These are phyloP conservation scores for Teleogryllus occipitalis DNA, from an alignment of 1,140 invertebrate genomes.

Conservation along the genomic window DNA sequence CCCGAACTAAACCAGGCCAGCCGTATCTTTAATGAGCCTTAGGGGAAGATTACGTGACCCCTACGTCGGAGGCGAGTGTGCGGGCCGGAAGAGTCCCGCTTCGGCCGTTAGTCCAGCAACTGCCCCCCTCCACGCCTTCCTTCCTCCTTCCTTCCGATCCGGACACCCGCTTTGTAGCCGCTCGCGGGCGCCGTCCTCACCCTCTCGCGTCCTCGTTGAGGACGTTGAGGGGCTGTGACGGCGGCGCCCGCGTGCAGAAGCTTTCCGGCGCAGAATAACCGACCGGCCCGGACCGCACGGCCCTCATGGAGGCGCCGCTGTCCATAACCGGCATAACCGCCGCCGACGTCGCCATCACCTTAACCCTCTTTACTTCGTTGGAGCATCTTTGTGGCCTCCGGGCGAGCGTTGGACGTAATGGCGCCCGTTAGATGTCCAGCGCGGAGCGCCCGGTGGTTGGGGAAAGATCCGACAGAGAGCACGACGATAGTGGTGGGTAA, in stretches of 20 bases:
- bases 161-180: too few species aligned
- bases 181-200: neutral
- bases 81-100: neutral
- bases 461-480: too few species aligned
- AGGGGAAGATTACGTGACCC: neutral
- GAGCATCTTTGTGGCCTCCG: neutral
- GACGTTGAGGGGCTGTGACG: neutral
- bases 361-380: neutral
- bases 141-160: too few species aligned
- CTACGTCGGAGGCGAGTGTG: neutral
- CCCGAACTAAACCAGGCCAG: neutral
- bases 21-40: constrained; percentile 1
- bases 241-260: too few species aligned
- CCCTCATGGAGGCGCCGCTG: neutral
- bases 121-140: too few species aligned
- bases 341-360: neutral
- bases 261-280: neutral
- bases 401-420: neutral
- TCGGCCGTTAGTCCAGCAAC: neutral
- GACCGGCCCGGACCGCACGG: too few species aligned
- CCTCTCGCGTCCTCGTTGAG: neutral
- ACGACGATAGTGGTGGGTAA: too few species aligned
- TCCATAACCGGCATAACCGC: neutral
- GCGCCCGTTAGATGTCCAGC: too few species aligned
- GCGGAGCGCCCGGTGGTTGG: too few species aligned